Conservation (phyloP, 2,888 invertebrate species). For the Diarsia brunnea region DNA sequence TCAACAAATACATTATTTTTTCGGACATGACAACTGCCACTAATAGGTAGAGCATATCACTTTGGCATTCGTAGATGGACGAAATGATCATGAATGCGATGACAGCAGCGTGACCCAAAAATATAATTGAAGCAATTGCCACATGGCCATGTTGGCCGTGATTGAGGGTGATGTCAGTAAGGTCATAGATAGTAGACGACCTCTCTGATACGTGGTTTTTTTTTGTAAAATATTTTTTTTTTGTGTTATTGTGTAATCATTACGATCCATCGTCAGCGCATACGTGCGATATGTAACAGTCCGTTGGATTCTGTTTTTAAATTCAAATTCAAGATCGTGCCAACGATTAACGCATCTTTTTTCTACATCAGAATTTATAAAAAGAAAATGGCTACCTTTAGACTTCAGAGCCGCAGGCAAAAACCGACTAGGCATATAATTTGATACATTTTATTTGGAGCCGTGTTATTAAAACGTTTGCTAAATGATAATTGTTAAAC, state of each 20-base stretch:
- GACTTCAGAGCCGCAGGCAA: constrained; percentile 15
- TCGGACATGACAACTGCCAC: constrained; percentile 1
- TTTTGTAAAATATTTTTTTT: constrained; percentile 33
- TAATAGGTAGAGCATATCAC: constrained; percentile 32
- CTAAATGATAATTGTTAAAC: constrained; percentile 53
- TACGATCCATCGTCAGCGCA: constrained; percentile 1
- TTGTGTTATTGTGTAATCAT: constrained; percentile 14
- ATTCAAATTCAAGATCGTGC: constrained; percentile 14
- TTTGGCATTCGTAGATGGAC: constrained; percentile 34
- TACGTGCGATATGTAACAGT: neutral
- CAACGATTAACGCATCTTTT: constrained; percentile 2
- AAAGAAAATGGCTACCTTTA: constrained; percentile 16
- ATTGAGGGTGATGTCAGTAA: constrained; percentile 62
- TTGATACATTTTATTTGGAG: constrained; percentile 33
- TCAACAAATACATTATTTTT: constrained; percentile 8
- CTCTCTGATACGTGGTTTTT: constrained; percentile 53
- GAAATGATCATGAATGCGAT: constrained; percentile 37
- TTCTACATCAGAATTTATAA: neutral
- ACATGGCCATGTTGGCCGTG: constrained; percentile 62
- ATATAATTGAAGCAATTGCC: constrained; percentile 61
- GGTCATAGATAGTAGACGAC: constrained; percentile 68
- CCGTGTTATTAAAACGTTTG: constrained; percentile 42
- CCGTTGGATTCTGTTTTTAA: constrained; percentile 1
- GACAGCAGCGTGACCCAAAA: constrained; percentile 61
- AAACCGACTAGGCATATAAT: constrained; percentile 41